Evolutionary conservation across 2,888 invertebrate genomes (phyloP).

Genomic region (Aspidiotus destructor): DNA sequence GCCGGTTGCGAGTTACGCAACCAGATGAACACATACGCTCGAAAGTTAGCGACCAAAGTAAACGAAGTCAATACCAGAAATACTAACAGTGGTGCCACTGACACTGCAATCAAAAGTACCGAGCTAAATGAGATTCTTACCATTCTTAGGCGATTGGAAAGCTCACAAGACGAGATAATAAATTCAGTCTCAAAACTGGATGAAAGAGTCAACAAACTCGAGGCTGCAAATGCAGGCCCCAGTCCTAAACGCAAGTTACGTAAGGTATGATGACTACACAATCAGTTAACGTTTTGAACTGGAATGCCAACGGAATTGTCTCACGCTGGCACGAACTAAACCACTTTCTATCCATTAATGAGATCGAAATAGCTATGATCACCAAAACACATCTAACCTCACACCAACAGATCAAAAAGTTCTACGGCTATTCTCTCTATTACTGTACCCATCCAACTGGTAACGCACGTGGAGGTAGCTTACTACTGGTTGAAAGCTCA

Average conservation of each 20-base stretch:
- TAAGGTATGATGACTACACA: background rate
- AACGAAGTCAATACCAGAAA: background rate
- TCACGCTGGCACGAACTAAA: background rate
- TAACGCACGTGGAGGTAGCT: background rate
- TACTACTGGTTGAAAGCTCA: background rate
- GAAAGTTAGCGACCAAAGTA: background rate
- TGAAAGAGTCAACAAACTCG: background rate
- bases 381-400: background rate
- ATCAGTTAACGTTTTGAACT: background rate
- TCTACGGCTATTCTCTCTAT: background rate
- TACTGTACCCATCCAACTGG: background rate
- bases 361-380: background rate
- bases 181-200: constrained; percentile 1
- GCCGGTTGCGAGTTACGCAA: background rate
- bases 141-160: background rate
- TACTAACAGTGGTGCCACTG: background rate
- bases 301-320: background rate
- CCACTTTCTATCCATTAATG: background rate
- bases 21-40: background rate
- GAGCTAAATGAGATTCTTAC: too few species aligned
- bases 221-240: background rate
- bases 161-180: background rate
- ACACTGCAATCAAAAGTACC: background rate
- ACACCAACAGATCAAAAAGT: constrained; percentile 1
- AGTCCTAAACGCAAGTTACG: background rate